A percentile compares a stretch with the other conserved stretches of the same genome.
Evolutionary conservation across 2,888 invertebrate species (phyloP).

Genomic region (Acholoe squamosa): DNA sequence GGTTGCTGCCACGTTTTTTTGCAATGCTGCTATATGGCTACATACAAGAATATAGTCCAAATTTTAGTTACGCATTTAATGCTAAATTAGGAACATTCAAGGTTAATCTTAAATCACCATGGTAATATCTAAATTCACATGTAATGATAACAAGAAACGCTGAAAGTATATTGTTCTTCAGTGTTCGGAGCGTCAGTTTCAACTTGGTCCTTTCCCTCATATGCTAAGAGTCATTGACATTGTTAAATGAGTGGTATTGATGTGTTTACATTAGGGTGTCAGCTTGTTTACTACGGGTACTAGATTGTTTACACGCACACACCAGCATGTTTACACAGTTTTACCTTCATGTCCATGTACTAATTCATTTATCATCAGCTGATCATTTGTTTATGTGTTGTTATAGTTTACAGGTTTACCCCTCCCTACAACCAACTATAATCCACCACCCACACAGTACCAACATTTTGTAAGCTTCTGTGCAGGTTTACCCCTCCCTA

Average conservation of each 20-base stretch:
- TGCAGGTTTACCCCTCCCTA: not conserved
- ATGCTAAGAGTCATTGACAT: not conserved
- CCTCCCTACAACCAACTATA: not conserved
- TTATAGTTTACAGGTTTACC: not conserved
- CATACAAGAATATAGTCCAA: too few species aligned
- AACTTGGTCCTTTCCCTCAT: slow-evolving; percentile 1
- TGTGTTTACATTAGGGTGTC: slow-evolving; percentile 29
- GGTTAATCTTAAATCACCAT: too few species aligned
- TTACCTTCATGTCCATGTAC: not conserved
- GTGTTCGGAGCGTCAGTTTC: too few species aligned
- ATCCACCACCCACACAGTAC: not conserved
- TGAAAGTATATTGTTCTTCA: too few species aligned
- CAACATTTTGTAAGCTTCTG: not conserved
- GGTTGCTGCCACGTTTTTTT: too few species aligned
- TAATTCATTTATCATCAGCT: too few species aligned
- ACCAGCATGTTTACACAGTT: not conserved
- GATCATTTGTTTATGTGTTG: too few species aligned
- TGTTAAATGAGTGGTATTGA: not conserved
- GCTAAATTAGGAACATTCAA: too few species aligned
- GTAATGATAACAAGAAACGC: too few species aligned
- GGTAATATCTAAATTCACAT: too few species aligned
- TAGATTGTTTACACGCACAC: not conserved
- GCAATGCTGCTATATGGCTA: too few species aligned
- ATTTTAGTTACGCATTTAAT: too few species aligned
- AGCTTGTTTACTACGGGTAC: slow-evolving; percentile 8